phyloP scores from a whole-genome alignment of 2,113 vertebrate genomes.

The Odobenus rosmarus region DNA sequence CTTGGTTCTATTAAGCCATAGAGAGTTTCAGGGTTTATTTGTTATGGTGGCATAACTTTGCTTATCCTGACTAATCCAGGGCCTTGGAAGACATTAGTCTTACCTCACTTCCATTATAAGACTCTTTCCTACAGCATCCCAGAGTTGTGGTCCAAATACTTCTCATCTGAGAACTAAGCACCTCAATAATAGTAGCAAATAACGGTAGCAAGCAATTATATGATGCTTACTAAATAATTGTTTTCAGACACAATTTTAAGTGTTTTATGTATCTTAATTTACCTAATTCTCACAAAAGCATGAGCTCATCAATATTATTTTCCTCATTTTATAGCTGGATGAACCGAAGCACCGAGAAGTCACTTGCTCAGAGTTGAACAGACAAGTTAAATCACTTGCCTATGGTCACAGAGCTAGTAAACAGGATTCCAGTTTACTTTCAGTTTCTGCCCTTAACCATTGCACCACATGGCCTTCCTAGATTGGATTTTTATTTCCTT shows the following conservation, averaged over 20 bases:
- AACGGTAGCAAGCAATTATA: not conserved
- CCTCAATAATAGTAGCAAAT: slow-evolving; percentile 1
- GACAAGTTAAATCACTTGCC: not conserved
- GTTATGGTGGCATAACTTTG: not conserved
- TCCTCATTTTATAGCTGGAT: not conserved
- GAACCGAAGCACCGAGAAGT: not conserved
- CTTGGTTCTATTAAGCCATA: not conserved
- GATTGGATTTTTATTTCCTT: not conserved
- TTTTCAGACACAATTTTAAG: slow-evolving; percentile 20
- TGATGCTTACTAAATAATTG: not conserved
- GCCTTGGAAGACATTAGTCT: not conserved
- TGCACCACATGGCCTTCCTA: not conserved
- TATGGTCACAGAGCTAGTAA: not conserved
- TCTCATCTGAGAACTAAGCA: not conserved
- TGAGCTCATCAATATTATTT: not conserved
- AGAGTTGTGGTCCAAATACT: not conserved
- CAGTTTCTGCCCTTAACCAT: not conserved
- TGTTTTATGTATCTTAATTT: not conserved
- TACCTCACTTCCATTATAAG: not conserved
- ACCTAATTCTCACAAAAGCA: not conserved
- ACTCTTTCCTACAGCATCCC: not conserved
- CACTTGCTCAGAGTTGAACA: not conserved
- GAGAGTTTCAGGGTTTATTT: not conserved
- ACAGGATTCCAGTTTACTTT: not conserved
- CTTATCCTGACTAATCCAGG: not conserved